Conservation (phyloP, 2,797 vertebrate species). For the Micropoecilia bifurca region DNA sequence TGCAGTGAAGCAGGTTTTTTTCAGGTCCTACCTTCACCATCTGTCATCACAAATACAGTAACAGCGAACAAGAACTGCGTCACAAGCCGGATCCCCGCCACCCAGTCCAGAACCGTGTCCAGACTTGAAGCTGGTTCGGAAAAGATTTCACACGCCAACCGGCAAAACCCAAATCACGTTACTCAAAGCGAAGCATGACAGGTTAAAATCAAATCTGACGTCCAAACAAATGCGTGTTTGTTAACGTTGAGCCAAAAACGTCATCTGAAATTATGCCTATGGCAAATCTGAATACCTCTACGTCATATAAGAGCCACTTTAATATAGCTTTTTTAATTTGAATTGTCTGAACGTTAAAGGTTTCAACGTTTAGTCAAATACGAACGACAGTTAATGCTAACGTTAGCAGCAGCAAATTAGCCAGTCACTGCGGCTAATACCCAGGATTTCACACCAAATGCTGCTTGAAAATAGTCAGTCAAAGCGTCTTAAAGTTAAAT, state of each 20-base stretch:
- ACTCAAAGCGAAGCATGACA: not conserved
- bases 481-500: not conserved
- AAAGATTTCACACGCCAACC: not conserved
- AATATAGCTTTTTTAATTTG: not conserved
- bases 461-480: too few relatives aligned
- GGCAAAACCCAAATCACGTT: not conserved
- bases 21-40: not conserved
- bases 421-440: not conserved
- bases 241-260: not conserved
- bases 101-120: not conserved
- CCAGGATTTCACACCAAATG: not conserved
- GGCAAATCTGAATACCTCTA: not conserved
- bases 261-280: not conserved
- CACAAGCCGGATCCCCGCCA: not conserved
- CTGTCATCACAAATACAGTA: not conserved
- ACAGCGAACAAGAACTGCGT: slow-evolving; percentile 2
- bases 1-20: not conserved
- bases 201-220: not conserved
- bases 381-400: slow-evolving; percentile 18
- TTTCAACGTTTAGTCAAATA: not conserved
- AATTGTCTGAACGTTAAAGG: not conserved
- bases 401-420: slow-evolving; percentile 25
- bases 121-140: not conserved
- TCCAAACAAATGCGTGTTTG: not conserved
- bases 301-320: not conserved